Evolutionary conservation across 2,888 invertebrate species (phyloP), one percentile per base, ranked within the genome.

Genomic region (Oligia strigilis): DNA sequence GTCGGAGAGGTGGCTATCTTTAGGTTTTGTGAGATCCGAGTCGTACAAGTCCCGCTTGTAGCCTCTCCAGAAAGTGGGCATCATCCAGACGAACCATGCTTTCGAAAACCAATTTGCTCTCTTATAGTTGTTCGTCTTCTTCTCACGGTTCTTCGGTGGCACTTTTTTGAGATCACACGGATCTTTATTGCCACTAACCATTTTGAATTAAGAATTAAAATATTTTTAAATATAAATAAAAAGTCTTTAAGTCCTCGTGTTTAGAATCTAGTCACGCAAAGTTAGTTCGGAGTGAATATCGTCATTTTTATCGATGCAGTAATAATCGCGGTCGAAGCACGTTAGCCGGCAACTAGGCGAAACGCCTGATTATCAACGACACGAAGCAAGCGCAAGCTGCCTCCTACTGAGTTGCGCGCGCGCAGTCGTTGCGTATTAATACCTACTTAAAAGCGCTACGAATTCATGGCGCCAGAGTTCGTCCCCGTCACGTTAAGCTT

Each of bases 1-100:
- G 85, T 97, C 97, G 0, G 98, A 98, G 82, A 96, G 96, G 91
- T 98, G 98, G 90, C 97, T 97, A 66, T 97, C 97, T 83, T 98
- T 97, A 36, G 98, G 98, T 91, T 98, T 97, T 58, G 98, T 98
- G 84, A 98, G 97, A 94, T 98, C 98, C 66, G 97, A 94, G 79
- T 98, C 97, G 91, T 97, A 98, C 58, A 98, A 96, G 88, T 98
- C 98, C 89, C 97, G 95, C 92, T 97, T 97, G 90, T 96, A 97
- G n/a, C 98, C 98, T 86, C 97, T 97, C 94, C 97, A 97, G 92
- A 97, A 97, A 2, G 97, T 97, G 55, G 97, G 97, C 95, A 97
- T 95, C 96, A 97, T 97, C 97, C 97, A 97, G 87, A 95, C 85
- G 91, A 97, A 97, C 97, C 97, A 97, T 94, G 95, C 89, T 89